Percentiles rank a stretch among this genome's conserved stretches.
These are phyloP conservation scores for Nannospalax galili DNA, from an alignment of 2,113 vertebrate species.

Conservation along the genomic window DNA sequence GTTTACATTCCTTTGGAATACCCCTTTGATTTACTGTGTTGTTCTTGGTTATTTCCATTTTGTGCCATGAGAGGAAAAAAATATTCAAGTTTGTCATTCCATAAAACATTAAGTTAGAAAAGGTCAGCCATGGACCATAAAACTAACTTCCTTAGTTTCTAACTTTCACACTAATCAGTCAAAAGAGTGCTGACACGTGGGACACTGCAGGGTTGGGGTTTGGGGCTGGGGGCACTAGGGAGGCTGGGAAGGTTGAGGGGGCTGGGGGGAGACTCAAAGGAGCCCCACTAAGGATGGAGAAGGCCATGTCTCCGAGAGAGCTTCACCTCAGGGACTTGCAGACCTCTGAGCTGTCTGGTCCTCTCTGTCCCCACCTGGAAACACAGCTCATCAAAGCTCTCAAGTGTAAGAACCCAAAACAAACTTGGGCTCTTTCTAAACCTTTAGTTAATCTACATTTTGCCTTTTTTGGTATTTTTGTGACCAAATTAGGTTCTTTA, in stretches of 20 bases:
- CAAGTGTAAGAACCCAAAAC: background rate
- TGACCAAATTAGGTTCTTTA: constrained; percentile 22
- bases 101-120: background rate
- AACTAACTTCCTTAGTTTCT: background rate
- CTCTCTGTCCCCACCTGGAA: background rate
- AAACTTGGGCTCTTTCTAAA: background rate
- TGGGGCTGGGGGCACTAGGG: too few species aligned
- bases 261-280: background rate
- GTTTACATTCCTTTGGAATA: background rate
- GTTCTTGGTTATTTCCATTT: background rate
- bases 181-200: background rate
- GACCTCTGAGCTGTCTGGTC: background rate
- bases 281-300: background rate
- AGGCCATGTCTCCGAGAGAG: background rate
- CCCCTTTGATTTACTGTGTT: background rate
- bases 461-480: background rate
- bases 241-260: too few species aligned
- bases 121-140: background rate
- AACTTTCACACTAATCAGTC: background rate
- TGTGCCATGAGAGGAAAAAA: constrained; percentile 25
- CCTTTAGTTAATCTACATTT: background rate
- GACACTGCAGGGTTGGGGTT: background rate
- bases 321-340: background rate
- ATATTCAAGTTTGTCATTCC: background rate
- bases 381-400: background rate